Base-by-base conservation (phyloP, 2,797 vertebrate genomes). In the Triplophysa yarkandensis region DNA sequence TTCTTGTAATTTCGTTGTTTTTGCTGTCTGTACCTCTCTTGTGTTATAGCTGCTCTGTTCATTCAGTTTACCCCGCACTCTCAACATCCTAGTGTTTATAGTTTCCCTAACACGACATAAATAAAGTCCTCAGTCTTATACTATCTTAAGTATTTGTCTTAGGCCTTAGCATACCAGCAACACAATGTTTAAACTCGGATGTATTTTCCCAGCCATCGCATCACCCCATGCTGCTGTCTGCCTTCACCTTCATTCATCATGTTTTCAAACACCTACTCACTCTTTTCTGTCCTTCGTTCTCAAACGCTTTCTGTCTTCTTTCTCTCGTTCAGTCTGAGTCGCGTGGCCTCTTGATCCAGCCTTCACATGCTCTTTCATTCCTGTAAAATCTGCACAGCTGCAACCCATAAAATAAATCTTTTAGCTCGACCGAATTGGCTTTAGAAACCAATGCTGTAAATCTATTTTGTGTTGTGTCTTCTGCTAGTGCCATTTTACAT, bases 1-100 rank as follows among this genome's bases (percentile, higher is more conserved):
- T 71, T 39, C 58, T 67, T 23, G 43, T 57, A 60, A 64, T 21
- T 30, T 34, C 65, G 19, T 50, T 62, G 36, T 65, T 32, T 60
- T 52, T 66, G 71, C 62, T 75, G 61, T 77, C 57, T 81, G 67
- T 67, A 55, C 68, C 75, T 74, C 69, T 68, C 65, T 77, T 73
- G 85, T 85, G 82, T 86, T 85, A 86, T 72, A 68, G 85, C 85
- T 86, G 85, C 80, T 85, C 85, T 85, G 85, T 84, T 78, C 50
- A 73, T 84, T 85, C 82, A 84, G 82, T 84, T 60, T 74, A 39
- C 25, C 8, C 36, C 19, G 23, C 28, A 27, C 46, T 16, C 46
- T 4, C 27, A 50, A 43, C 67, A 43, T 58, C 9, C 41, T 52
- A 43, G 21, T 44, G 34, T 39, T 46, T 52, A 71, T 39, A 63